phyloP scores from a whole-genome alignment of 2,888 invertebrate genomes.

The Ashinkailepas kermadecensis region DNA sequence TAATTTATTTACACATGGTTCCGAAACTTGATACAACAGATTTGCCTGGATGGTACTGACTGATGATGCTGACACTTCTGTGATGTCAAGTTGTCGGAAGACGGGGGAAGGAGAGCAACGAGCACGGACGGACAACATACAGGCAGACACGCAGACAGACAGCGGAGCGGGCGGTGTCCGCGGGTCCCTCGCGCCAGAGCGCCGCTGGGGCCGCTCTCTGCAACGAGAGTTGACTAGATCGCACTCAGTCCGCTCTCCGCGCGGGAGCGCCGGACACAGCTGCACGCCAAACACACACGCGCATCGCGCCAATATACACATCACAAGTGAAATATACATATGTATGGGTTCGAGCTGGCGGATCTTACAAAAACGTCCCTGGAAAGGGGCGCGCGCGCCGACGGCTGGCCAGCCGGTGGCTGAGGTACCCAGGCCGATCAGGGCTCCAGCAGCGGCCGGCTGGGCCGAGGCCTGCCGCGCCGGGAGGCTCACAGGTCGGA shows the following conservation, averaged over 20 bases:
- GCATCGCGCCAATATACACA: slow-evolving; percentile 1
- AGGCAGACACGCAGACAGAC: neutral
- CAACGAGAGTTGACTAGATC: slow-evolving; percentile 15
- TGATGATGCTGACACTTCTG: slow-evolving; percentile 22
- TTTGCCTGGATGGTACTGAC: slow-evolving; percentile 20
- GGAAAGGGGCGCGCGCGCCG: neutral
- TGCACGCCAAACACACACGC: neutral
- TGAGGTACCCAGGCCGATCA: neutral
- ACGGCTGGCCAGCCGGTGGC: neutral
- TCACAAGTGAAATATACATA: slow-evolving; percentile 20
- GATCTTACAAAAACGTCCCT: slow-evolving; percentile 10
- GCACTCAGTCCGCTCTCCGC: slow-evolving; percentile 10
- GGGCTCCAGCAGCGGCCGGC: neutral
- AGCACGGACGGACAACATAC: neutral
- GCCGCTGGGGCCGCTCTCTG: neutral
- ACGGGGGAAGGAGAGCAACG: neutral
- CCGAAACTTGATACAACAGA: slow-evolving; percentile 21
- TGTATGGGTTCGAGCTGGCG: slow-evolving; percentile 20
- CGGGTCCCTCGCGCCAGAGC: neutral
- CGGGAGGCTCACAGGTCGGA: neutral
- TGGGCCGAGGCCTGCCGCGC: neutral
- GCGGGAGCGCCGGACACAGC: neutral
- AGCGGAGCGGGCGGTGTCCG: neutral
- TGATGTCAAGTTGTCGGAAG: slow-evolving; percentile 9
- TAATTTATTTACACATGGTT: slow-evolving; percentile 12